Conservation (phyloP, 2,888 invertebrate genomes). For the Mythimna albipuncta region DNA sequence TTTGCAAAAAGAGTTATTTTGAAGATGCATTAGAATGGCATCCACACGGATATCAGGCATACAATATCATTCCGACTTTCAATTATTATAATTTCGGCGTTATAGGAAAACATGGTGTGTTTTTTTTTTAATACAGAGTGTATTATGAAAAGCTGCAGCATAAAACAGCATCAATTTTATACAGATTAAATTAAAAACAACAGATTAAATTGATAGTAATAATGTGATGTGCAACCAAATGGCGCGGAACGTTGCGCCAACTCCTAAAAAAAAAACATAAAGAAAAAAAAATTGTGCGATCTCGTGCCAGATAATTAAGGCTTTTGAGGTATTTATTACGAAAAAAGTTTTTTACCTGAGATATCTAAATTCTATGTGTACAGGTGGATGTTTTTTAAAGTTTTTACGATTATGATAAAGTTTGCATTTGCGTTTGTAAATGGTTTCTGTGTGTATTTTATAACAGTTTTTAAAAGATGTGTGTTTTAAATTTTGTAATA, state of each 20-base stretch:
- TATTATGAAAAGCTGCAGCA: not conserved
- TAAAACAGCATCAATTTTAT: conserved; percentile 41
- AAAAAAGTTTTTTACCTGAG: conserved; percentile 87
- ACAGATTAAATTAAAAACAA: conserved; percentile 48
- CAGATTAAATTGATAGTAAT: conserved; percentile 63
- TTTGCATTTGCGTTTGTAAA: not conserved
- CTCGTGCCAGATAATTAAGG: conserved; percentile 89
- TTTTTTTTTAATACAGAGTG: too few species aligned
- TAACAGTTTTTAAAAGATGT: too few species aligned
- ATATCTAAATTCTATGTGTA: conserved; percentile 69
- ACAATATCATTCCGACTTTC: too few species aligned
- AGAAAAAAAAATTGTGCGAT: conserved; percentile 76
- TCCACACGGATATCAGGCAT: too few species aligned
- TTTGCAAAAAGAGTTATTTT: too few species aligned
- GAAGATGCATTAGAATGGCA: too few species aligned
- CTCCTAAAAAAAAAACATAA: conserved; percentile 75
- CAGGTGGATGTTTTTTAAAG: conserved; percentile 50
- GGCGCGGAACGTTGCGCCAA: conserved; percentile 78
- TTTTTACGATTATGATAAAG: conserved; percentile 24
- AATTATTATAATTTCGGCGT: too few species aligned
- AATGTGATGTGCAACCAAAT: conserved; percentile 79
- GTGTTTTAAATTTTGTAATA: too few species aligned
- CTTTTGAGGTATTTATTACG: conserved; percentile 82
- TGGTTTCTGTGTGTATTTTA: not conserved
- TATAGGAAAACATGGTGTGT: too few species aligned